Base-by-base conservation (phyloP, 1,140 invertebrate genomes). In the Theocolax elegans region DNA sequence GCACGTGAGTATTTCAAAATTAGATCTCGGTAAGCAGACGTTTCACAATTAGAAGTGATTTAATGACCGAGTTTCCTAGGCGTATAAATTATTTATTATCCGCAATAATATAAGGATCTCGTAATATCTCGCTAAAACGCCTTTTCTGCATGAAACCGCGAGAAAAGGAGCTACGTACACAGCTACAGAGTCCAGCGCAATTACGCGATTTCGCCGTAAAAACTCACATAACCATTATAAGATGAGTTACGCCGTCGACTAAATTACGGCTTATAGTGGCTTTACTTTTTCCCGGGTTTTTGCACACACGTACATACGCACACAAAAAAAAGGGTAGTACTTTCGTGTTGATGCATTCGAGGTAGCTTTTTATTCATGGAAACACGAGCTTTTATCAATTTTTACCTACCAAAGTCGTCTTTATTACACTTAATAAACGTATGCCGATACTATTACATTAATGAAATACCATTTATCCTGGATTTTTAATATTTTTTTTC, bases 171-270 rank as follows among this genome's bases (percentile, higher is more conserved):
- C 73, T 68, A 53, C 35, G 38, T 44, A 13, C 48, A 21, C 29
- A 31, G 15, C 42, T 56, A n/a, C 44, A 54, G 17, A 67, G 65
- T 40, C 31, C 31, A 42, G 58, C 40, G 67, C 71, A 74, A 76
- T 76, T 76, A 76, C 65, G 49, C 59, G 54, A 69, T 76, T 75
- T 67, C 68, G 68, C 27, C 53, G 63, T 67, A 64, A 67, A 76
- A 73, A 60, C 56, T 60, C 69, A 71, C 67, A 74, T 75, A 71
- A 73, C 60, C 67, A 72, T 76, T 60, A 72, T 71, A 72, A 77
- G 75, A 77, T 74, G 68, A 77, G 73, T 77, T 77, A 77, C 66
- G 67, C 35, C 31, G 58, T 44, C 71, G 71, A 74, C 70, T 74
- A 73, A 77, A 74, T 75, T 77, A 75, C 68, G 69, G 35, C 46